Evolutionary conservation across 2,113 vertebrate genomes (phyloP).

Genomic region (Austrofundulus limnaeus): DNA sequence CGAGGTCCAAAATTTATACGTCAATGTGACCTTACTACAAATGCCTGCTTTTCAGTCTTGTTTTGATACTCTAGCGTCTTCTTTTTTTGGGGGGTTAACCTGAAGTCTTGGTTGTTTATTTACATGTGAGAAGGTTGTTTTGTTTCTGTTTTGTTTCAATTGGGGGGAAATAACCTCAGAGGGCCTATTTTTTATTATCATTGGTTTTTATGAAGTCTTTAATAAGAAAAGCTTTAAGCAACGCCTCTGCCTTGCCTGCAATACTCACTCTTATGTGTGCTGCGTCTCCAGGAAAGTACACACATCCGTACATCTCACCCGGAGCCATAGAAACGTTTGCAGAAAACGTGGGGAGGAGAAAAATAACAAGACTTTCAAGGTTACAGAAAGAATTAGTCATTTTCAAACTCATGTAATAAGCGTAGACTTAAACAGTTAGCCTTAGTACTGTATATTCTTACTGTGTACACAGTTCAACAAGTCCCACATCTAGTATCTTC

Average conservation of each 20-base stretch:
- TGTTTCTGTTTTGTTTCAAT: conserved; percentile 66
- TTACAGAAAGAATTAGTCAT: conserved; percentile 66
- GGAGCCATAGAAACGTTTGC: conserved; percentile 76
- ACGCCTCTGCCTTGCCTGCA: conserved; percentile 99
- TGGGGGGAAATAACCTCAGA: conserved; percentile 87
- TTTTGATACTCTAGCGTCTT: conserved; percentile 59
- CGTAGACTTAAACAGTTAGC: conserved; percentile 65
- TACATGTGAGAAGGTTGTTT: conserved; percentile 78
- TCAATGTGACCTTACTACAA: conserved; percentile 81
- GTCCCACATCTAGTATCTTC: conserved; percentile 66
- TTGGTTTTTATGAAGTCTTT: conserved; percentile 97
- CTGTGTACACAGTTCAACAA: conserved; percentile 55
- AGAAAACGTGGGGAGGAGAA: conserved; percentile 56
- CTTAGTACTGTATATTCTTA: conserved; percentile 72
- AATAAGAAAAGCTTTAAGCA: conserved; percentile 99
- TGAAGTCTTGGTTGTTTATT: conserved; percentile 81
- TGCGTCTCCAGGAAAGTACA: conserved; percentile 74
- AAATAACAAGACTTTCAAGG: conserved; percentile 69
- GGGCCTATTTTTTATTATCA: conserved; percentile 86
- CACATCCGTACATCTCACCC: conserved; percentile 62
- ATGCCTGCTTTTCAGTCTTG: conserved; percentile 79
- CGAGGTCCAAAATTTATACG: conserved; percentile 85
- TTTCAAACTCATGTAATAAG: conserved; percentile 54
- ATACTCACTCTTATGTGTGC: conserved; percentile 88
- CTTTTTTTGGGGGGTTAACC: conserved; percentile 76